Evolutionary conservation across 2,113 vertebrate genomes (phyloP).

Genomic region (Tamias sibiricus): DNA sequence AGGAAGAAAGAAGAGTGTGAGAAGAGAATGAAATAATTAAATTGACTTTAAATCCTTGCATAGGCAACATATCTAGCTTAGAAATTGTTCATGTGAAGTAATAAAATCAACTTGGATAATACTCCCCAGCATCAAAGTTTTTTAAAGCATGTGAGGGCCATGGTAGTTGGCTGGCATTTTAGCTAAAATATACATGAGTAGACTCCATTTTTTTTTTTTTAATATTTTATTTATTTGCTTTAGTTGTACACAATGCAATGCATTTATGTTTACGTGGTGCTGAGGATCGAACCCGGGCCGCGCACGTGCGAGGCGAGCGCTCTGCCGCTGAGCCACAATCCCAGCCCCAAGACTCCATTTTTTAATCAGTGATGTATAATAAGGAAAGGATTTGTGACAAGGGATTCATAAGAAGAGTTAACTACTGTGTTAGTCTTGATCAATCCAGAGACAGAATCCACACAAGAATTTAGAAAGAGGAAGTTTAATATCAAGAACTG

Average conservation of each 20-base stretch:
- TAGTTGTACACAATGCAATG: no score
- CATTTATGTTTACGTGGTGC: no score
- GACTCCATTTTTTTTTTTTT: no score
- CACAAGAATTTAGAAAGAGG: not conserved
- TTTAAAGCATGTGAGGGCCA: not conserved
- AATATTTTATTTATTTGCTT: no score
- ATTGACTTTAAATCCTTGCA: conserved; percentile 1
- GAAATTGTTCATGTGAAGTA: not conserved
- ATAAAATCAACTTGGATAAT: not conserved
- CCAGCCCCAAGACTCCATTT: not conserved
- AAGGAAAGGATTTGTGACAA: no score
- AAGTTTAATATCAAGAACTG: not conserved
- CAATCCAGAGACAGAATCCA: not conserved
- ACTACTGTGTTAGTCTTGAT: not conserved
- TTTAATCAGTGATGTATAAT: not conserved
- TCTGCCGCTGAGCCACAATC: no score
- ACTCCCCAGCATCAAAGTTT: not conserved
- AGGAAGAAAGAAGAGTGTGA: not conserved
- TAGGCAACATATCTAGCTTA: not conserved
- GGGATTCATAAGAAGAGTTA: not conserved
- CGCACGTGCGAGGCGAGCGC: no score
- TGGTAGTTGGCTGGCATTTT: not conserved
- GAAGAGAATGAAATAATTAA: not conserved
- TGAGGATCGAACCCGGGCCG: no score
- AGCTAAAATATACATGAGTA: not conserved